Evolutionary conservation across 1,140 invertebrate species (phyloP).

Genomic region (Yoshiicerus persimilis): DNA sequence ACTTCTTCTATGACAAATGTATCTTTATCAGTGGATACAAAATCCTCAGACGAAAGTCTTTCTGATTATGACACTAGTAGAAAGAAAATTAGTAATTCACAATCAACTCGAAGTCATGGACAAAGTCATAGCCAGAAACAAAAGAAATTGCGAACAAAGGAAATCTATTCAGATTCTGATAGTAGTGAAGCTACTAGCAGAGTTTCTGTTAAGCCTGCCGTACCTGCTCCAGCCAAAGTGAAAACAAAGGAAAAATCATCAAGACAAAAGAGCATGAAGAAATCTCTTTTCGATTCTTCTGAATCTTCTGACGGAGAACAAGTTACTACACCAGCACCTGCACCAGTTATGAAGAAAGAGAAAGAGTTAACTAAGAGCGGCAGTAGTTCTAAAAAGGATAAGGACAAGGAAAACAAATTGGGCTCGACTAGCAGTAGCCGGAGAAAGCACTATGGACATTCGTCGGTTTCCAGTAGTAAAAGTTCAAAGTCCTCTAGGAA

Average conservation of each 20-base stretch:
- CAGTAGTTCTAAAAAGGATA: constrained; percentile 50
- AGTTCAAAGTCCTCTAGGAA: constrained; percentile 27
- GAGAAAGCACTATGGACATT: constrained; percentile 26
- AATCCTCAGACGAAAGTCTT: constrained; percentile 40
- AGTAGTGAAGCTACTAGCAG: constrained; percentile 21
- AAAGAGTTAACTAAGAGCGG: constrained; percentile 31
- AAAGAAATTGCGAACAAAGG: constrained; percentile 29
- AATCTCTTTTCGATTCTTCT: constrained; percentile 42
- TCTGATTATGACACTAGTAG: constrained; percentile 30
- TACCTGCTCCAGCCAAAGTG: neutral
- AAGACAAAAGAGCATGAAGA: constrained; percentile 43
- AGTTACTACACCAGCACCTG: constrained; percentile 50
- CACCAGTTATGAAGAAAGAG: constrained; percentile 7
- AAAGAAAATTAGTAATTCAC: neutral
- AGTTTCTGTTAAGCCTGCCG: neutral
- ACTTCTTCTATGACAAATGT: neutral
- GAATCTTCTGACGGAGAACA: constrained; percentile 49
- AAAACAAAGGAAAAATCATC: constrained; percentile 37
- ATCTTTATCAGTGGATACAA: constrained; percentile 29
- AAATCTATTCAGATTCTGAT: constrained; percentile 45
- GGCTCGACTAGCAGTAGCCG: constrained; percentile 16
- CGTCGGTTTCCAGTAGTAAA: constrained; percentile 23
- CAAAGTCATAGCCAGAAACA: neutral
- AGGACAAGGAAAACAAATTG: constrained; percentile 52
- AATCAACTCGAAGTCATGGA: neutral